Percentiles rank a stretch among this genome's conserved stretches.
Conservation (phyloP, 2,113 vertebrate genomes). For the Oenanthe oenanthe region DNA sequence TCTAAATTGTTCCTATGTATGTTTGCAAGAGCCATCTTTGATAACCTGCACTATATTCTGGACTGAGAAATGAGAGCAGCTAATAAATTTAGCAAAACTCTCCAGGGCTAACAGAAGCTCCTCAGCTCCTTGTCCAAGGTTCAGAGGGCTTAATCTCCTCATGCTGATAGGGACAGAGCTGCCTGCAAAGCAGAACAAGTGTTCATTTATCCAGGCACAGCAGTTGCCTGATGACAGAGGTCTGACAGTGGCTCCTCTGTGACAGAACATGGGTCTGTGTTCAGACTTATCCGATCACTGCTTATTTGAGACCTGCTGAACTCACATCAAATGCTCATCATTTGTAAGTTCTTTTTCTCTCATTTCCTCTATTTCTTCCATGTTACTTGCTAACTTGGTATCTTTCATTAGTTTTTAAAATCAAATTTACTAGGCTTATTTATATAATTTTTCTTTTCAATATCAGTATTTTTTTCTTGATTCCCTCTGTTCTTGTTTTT, state of each 20-base stretch:
- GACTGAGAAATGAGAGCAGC: background rate
- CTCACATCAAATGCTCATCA: background rate
- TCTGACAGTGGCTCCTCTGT: background rate
- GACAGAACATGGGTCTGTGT: background rate
- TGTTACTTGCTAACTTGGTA: background rate
- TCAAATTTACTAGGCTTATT: background rate
- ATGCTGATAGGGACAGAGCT: background rate
- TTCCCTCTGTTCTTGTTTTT: background rate
- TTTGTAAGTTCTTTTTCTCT: background rate
- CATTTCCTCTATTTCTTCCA: background rate
- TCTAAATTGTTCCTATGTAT: background rate
- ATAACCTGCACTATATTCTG: background rate
- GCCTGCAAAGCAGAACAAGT: background rate
- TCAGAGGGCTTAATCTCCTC: background rate
- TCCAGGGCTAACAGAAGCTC: background rate
- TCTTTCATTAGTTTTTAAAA: background rate
- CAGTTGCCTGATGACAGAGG: background rate
- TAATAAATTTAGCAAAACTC: background rate
- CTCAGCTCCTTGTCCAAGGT: background rate
- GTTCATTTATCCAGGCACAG: background rate
- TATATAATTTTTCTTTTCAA: background rate
- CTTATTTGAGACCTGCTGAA: background rate
- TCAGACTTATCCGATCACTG: background rate
- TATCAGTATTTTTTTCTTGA: background rate
- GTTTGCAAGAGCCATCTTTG: background rate